These are phyloP conservation scores for Myanophis thanlyinensis DNA, from an alignment of 2,113 vertebrate genomes.

Conservation along the genomic window DNA sequence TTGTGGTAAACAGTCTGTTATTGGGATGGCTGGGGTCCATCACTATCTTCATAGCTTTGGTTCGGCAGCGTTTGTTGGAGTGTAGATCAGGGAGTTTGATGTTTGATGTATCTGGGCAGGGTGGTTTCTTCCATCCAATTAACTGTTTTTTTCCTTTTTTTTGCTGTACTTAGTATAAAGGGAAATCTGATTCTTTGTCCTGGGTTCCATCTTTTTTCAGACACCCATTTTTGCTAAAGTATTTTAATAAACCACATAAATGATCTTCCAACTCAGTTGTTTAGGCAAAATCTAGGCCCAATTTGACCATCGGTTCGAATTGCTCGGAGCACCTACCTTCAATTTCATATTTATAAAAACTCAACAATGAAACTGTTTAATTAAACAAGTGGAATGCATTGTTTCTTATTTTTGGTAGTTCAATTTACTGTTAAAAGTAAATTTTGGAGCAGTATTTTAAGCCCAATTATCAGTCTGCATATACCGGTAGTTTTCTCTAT, in stretches of 20 bases:
- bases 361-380: not conserved
- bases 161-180: not conserved
- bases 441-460: not conserved
- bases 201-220: not conserved
- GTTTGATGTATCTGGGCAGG: not conserved
- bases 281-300: not conserved
- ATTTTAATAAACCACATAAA: not conserved
- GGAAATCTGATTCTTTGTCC: not conserved
- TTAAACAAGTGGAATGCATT: not conserved
- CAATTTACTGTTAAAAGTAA: not conserved
- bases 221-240: not conserved
- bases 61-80: no score
- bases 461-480: not conserved
- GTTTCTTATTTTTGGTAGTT: not conserved
- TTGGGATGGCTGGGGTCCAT: no score
- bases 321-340: not conserved
- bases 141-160: not conserved
- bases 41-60: no score
- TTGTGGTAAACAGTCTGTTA: no score
- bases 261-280: not conserved
- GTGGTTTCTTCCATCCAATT: not conserved
- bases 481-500: not conserved
- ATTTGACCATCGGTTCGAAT: not conserved
- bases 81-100: no score
- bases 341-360: not conserved